These are phyloP conservation scores for Calliphora vicina DNA, from an alignment of 1,140 invertebrate species.

Conservation along the genomic window DNA sequence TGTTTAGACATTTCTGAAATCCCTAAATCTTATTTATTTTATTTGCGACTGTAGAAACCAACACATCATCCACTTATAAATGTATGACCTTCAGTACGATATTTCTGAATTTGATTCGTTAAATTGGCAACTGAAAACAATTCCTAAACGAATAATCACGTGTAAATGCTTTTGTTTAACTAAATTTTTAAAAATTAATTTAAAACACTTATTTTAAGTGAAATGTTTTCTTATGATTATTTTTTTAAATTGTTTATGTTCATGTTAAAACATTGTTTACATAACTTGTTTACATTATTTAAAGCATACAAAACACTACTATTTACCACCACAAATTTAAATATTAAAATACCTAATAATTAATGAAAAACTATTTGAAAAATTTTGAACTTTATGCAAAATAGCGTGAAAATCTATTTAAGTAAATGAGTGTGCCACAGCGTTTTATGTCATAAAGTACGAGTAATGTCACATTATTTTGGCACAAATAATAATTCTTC, in stretches of 20 bases:
- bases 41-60: too few species aligned
- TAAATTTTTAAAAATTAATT: not conserved
- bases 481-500: not conserved
- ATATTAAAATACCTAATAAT: too few species aligned
- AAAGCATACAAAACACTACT: too few species aligned
- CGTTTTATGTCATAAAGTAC: not conserved
- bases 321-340: too few species aligned
- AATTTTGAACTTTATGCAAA: slow-evolving; percentile 1
- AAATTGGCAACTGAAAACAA: not conserved
- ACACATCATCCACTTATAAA: not conserved
- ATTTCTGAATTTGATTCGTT: not conserved
- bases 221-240: too few species aligned
- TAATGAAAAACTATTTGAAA: not conserved
- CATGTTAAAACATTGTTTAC: too few species aligned
- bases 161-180: not conserved
- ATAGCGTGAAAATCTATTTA: not conserved
- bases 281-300: too few species aligned
- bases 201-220: too few species aligned
- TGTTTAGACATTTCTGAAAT: too few species aligned
- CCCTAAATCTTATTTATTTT: too few species aligned
- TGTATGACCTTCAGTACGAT: not conserved
- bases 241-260: too few species aligned
- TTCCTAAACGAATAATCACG: not conserved
- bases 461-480: not conserved
- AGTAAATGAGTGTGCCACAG: not conserved